phyloP scores from a whole-genome alignment of 2,797 vertebrate species.

The Rhabdophis nuchalis region DNA sequence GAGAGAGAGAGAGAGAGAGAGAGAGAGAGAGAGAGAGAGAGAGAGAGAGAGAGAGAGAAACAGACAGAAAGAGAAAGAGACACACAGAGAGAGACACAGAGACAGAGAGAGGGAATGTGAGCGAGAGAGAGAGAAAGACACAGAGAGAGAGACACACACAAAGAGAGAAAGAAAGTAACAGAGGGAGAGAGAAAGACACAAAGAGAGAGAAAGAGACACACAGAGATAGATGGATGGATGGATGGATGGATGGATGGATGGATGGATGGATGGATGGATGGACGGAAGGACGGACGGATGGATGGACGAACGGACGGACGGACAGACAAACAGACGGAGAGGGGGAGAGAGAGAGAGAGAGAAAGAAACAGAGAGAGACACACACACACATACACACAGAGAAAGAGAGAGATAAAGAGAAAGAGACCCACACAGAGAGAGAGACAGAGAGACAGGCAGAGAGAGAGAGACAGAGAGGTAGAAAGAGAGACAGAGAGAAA shows the following conservation, averaged over 20 bases:
- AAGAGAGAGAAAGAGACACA: conserved; percentile 4
- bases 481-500: background rate
- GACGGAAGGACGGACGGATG: no score
- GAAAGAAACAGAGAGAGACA: conserved; percentile 24
- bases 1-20: background rate
- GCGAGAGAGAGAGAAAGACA: background rate
- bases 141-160: conserved; percentile 31
- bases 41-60: conserved; percentile 8
- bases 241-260: no score
- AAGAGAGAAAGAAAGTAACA: no score
- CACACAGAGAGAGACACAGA: background rate
- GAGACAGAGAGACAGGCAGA: conserved; percentile 35
- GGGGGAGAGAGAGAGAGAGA: conserved; percentile 23
- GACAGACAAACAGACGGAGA: no score
- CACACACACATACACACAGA: background rate
- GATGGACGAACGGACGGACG: no score
- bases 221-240: conserved; percentile 36
- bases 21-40: background rate
- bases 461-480: background rate
- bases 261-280: no score
- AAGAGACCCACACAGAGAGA: conserved; percentile 23
- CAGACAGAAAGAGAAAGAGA: no score
- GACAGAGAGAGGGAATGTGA: conserved; percentile 5
- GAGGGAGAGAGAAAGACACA: conserved; percentile 10
- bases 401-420: conserved; percentile 32